Evolutionary conservation across 2,797 vertebrate species (phyloP), one percentile per base, ranked within the genome.

Genomic region (Pseudomugil tenellus): DNA sequence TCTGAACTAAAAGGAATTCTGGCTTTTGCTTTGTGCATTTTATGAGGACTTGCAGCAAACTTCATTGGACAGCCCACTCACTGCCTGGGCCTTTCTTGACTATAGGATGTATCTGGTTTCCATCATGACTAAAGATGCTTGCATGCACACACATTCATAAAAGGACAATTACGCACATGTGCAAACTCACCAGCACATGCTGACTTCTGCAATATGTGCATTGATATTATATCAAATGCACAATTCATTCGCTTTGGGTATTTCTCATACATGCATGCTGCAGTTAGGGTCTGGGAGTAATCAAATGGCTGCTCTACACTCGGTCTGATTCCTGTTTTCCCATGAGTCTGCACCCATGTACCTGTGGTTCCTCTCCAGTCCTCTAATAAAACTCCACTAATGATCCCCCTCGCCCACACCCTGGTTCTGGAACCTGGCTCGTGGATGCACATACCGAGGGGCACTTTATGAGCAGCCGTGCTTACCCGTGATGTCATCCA

Each of bases 371-470:
- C 86, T 90, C 86, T 84, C 88, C 90, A 85, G 71, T 32, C 76
- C 82, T 84, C 90, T 92, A 92, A 94, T 93, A 94, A 95, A 95
- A 93, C 76, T 86, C 77, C 87, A 88, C 90, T 93, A 93, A 93
- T 94, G 92, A 93, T 88, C 85, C 83, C 85, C 81, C 72, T 79
- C 67, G 49, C 87, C 87, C 89, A 87, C 87, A 84, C 86, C 84
- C 87, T 52, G 69, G 78, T 65, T 87, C 88, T 90, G 88, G 88
- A 89, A 86, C 81, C 74, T 75, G 64, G 85, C 90, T 87, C 63
- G 83, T 90, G 80, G 88, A 92, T 92, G 86, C 87, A 89, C 89
- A 84, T 87, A 89, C 80, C 76, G 32, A 84, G 77, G 86, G 88
- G 77, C 88, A 76, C 81, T 92, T 91, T 90, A 92, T 72, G 84